These are phyloP conservation scores for Drosophila fungiperda DNA, from an alignment of 2,888 invertebrate genomes.

Conservation along the genomic window DNA sequence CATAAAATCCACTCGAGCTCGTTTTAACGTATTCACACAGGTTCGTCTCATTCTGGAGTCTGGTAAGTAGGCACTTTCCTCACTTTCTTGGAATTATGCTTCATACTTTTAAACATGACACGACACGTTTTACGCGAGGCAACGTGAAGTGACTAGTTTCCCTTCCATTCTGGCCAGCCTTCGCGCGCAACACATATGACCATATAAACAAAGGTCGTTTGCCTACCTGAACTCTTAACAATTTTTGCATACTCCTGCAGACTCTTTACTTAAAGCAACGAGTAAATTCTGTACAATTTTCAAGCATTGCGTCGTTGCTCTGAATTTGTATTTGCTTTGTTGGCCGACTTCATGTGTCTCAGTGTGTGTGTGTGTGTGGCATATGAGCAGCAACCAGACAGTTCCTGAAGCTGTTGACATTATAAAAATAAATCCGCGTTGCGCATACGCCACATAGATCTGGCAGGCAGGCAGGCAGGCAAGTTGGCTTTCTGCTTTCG, in stretches of 20 bases:
- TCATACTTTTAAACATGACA: slow-evolving; percentile 66
- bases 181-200: slow-evolving; percentile 21
- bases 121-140: slow-evolving; percentile 67
- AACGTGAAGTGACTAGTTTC: slow-evolving; percentile 64
- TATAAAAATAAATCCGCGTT: slow-evolving; percentile 68
- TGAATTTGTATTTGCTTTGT: slow-evolving; percentile 60
- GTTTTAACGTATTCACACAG: slow-evolving; percentile 39
- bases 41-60: slow-evolving; percentile 2
- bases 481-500: slow-evolving; percentile 18
- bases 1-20: slow-evolving; percentile 40
- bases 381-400: slow-evolving; percentile 49
- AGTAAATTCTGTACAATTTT: slow-evolving; percentile 40
- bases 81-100: slow-evolving; percentile 54
- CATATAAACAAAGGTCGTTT: slow-evolving; percentile 54
- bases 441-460: slow-evolving; percentile 67
- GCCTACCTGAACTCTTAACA: slow-evolving; percentile 40
- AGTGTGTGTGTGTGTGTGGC: slow-evolving; percentile 19
- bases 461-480: slow-evolving; percentile 16
- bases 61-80: slow-evolving; percentile 50
- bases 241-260: slow-evolving; percentile 6
- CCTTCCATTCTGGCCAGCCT: neutral
- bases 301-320: slow-evolving; percentile 21
- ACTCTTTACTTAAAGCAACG: slow-evolving; percentile 38
- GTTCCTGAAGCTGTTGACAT: slow-evolving; percentile 60
- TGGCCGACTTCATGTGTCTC: slow-evolving; percentile 18